Conservation (phyloP, 1,140 invertebrate genomes). For the Brachionus plicatilis region DNA sequence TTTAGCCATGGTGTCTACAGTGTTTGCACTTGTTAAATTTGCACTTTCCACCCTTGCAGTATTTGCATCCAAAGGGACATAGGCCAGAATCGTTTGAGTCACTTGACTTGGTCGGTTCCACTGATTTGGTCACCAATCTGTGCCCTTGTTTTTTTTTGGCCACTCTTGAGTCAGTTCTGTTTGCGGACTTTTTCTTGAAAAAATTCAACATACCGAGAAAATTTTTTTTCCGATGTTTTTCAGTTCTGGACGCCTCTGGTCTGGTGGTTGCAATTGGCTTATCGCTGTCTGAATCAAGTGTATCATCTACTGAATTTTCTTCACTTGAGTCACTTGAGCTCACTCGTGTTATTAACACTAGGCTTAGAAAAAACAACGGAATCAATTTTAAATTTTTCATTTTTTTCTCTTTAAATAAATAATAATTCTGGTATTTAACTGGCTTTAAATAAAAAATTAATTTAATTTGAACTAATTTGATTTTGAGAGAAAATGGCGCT, state of each 20-base stretch:
- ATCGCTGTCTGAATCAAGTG: not conserved
- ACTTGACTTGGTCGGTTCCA: not conserved
- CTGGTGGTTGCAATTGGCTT: not conserved
- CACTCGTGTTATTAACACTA: not conserved
- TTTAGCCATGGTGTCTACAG: slow-evolving; percentile 16
- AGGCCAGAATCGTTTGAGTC: not conserved
- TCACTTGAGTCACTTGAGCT: not conserved
- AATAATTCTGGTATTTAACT: not conserved
- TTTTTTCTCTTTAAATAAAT: not conserved
- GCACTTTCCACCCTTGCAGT: not conserved
- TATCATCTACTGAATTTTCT: not conserved
- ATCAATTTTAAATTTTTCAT: not conserved
- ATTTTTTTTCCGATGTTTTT: not conserved
- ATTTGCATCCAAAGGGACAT: not conserved
- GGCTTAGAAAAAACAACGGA: not conserved
- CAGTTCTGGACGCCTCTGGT: not conserved
- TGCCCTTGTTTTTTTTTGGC: not conserved
- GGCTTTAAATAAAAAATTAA: not conserved
- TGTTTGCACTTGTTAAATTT: slow-evolving; percentile 20
- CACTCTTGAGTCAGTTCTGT: not conserved
- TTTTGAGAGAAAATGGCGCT: not conserved
- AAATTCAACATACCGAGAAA: not conserved
- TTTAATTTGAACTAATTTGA: not conserved
- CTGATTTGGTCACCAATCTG: not conserved
- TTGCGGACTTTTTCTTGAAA: slow-evolving; percentile 3